phyloP scores from a whole-genome alignment of 2,888 invertebrate genomes.

The Lithophane ornitopus region DNA sequence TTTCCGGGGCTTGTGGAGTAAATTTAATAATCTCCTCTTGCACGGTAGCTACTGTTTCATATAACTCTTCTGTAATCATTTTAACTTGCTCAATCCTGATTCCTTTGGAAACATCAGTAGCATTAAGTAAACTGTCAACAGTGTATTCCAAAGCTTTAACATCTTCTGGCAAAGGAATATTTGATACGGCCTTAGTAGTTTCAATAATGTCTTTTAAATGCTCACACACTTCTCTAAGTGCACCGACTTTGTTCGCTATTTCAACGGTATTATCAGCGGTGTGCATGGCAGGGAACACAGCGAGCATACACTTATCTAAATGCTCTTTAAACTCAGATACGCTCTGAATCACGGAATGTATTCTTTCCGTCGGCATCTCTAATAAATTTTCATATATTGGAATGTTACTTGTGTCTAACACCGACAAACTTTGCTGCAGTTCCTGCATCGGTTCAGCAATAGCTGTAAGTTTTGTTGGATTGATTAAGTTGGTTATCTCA shows the following conservation, averaged over 20 bases:
- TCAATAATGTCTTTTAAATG: slow-evolving; percentile 76
- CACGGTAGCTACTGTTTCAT: slow-evolving; percentile 75
- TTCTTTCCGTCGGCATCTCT: slow-evolving; percentile 80
- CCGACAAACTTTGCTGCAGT: slow-evolving; percentile 80
- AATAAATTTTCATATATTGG: slow-evolving; percentile 83
- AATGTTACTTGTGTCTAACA: slow-evolving; percentile 83
- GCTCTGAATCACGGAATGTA: slow-evolving; percentile 79
- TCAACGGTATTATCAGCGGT: slow-evolving; percentile 79
- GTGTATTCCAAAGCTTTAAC: slow-evolving; percentile 72
- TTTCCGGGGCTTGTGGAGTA: slow-evolving; percentile 71
- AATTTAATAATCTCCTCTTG: slow-evolving; percentile 83
- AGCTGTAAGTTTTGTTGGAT: slow-evolving; percentile 76
- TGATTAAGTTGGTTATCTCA: slow-evolving; percentile 71
- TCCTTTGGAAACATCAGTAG: slow-evolving; percentile 76
- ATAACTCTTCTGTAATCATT: slow-evolving; percentile 78
- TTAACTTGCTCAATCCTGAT: slow-evolving; percentile 80
- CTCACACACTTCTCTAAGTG: slow-evolving; percentile 77
- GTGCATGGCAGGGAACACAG: slow-evolving; percentile 79
- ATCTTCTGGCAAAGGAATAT: slow-evolving; percentile 56
- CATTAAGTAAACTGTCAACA: slow-evolving; percentile 76
- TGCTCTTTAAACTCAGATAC: slow-evolving; percentile 80
- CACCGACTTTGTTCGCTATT: slow-evolving; percentile 80
- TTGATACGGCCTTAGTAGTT: slow-evolving; percentile 61
- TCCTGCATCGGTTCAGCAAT: slow-evolving; percentile 85
- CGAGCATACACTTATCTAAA: slow-evolving; percentile 78